Evolutionary conservation across 2,888 invertebrate species (phyloP).

Genomic region (Agrotis exclamationis): DNA sequence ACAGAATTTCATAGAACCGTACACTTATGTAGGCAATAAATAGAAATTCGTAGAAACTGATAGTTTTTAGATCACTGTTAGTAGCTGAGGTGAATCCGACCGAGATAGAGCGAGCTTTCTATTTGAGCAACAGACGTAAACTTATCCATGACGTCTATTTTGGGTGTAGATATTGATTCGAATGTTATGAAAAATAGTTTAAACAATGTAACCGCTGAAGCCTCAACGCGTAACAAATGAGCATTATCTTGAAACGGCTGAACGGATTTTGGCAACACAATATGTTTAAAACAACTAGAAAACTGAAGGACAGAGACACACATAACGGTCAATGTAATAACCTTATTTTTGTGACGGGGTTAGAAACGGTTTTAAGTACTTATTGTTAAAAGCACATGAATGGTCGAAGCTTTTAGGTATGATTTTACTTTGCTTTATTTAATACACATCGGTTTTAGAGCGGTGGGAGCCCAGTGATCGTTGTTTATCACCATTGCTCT

Average conservation of each 20-base stretch:
- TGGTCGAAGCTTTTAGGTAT: not conserved
- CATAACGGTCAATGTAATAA: too few species aligned
- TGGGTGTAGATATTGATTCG: not conserved
- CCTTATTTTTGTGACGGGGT: too few species aligned
- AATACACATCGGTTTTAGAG: not conserved
- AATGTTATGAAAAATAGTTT: not conserved
- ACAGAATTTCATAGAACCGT: conserved; percentile 27
- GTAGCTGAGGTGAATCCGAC: conserved; percentile 6
- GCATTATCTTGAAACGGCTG: too few species aligned
- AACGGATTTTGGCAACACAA: too few species aligned
- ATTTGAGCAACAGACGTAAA: conserved; percentile 2
- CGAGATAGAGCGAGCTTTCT: conserved; percentile 8
- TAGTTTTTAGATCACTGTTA: conserved; percentile 17
- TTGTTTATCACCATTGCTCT: not conserved
- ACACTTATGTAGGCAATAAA: conserved; percentile 10
- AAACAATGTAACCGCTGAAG: too few species aligned
- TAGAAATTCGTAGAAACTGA: conserved; percentile 31
- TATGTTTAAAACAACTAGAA: too few species aligned
- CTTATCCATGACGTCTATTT: conserved; percentile 10
- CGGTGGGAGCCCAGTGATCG: not conserved
- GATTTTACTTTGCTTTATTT: not conserved
- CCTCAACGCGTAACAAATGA: too few species aligned
- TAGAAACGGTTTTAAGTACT: too few species aligned
- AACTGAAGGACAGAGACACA: too few species aligned
- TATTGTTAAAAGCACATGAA: not conserved